Evolutionary conservation across 2,888 invertebrate species (phyloP).

Genomic region (Tetanocera ferruginea): DNA sequence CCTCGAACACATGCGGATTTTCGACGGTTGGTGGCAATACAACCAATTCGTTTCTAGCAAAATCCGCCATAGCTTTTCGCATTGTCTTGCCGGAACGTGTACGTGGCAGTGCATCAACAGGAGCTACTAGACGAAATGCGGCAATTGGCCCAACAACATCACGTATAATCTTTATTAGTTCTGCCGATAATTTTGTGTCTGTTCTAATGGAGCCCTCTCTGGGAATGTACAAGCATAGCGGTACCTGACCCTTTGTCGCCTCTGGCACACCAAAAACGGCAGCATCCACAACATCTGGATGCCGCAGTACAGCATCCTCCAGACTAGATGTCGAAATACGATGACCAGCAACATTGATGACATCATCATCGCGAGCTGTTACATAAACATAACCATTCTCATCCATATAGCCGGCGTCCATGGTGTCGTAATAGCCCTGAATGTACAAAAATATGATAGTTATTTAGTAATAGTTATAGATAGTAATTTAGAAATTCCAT

Average conservation of each 20-base stretch:
- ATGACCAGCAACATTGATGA: conserved; percentile 94
- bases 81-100: conserved; percentile 85
- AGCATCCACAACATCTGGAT: conserved; percentile 87
- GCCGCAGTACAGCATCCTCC: conserved; percentile 91
- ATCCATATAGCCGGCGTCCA: conserved; percentile 93
- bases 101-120: conserved; percentile 86
- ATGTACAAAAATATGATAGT: not conserved
- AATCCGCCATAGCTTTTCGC: conserved; percentile 86
- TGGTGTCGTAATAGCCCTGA: conserved; percentile 81
- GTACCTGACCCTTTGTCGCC: conserved; percentile 89
- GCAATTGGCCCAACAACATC: conserved; percentile 81
- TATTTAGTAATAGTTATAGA: not conserved
- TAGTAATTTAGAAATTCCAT: not conserved
- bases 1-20: conserved; percentile 84
- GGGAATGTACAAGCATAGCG: conserved; percentile 87
- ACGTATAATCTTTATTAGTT: conserved; percentile 67
- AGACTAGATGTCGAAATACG: conserved; percentile 89
- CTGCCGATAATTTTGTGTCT: conserved; percentile 65
- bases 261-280: conserved; percentile 94
- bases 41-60: conserved; percentile 85
- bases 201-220: conserved; percentile 69
- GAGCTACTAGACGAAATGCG: conserved; percentile 83
- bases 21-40: conserved; percentile 90
- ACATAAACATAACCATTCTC: conserved; percentile 88
- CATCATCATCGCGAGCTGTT: conserved; percentile 92